Conservation (phyloP, 1,140 invertebrate species). For the Cyclina sinensis region DNA sequence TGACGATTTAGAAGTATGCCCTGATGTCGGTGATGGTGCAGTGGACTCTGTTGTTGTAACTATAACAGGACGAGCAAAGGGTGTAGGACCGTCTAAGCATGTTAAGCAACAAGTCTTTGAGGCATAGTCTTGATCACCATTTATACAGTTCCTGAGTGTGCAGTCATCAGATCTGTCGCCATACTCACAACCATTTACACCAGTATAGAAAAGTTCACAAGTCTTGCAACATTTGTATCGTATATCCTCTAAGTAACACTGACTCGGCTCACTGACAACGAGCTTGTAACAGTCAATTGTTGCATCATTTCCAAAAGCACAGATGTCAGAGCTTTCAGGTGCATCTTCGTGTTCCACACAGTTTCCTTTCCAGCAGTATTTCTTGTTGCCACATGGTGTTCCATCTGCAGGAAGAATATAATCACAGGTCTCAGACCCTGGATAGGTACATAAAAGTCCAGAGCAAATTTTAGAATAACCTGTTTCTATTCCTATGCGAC, state of each 20-base stretch:
- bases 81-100: conserved; percentile 62
- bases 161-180: conserved; percentile 56
- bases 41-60: not conserved
- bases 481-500: conserved; percentile 65
- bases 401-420: conserved; percentile 65
- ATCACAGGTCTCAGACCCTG: conserved; percentile 22
- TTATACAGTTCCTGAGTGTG: not conserved
- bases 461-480: conserved; percentile 34
- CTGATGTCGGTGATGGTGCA: not conserved
- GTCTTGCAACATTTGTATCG: conserved; percentile 46
- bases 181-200: conserved; percentile 52
- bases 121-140: conserved; percentile 35
- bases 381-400: conserved; percentile 65
- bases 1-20: not conserved
- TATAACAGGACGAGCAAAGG: conserved; percentile 35
- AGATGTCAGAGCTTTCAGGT: conserved; percentile 27
- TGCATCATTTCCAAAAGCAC: conserved; percentile 57
- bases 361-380: conserved; percentile 48
- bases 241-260: conserved; percentile 37
- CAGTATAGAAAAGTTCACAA: conserved; percentile 42
- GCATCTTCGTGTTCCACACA: conserved; percentile 54
- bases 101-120: conserved; percentile 47
- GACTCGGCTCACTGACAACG: not conserved
- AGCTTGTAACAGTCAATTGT: conserved; percentile 18
- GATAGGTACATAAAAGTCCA: conserved; percentile 48